phyloP scores from a whole-genome alignment of 2,113 vertebrate species.

The Amblyopsis rosae region DNA sequence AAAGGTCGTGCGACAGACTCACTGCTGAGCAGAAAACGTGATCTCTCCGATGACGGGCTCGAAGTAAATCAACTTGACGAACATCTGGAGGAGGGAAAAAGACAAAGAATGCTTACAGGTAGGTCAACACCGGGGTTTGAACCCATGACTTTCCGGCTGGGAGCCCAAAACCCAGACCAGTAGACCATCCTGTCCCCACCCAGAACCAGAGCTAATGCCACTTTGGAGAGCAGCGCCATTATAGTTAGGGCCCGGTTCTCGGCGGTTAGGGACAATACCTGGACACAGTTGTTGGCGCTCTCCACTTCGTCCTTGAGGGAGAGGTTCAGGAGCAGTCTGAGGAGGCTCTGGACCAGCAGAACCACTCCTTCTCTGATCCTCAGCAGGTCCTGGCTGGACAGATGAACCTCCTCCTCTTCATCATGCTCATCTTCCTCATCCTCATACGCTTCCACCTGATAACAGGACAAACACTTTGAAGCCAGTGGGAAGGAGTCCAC shows the following conservation, averaged over 20 bases:
- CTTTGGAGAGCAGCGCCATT: neutral
- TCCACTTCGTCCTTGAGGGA: conserved; percentile 84
- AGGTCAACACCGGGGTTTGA: too few relatives aligned
- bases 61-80: conserved; percentile 82
- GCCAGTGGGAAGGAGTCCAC: neutral
- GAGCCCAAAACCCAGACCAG: too few relatives aligned
- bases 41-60: conserved; percentile 78
- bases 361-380: conserved; percentile 80
- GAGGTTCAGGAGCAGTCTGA: conserved; percentile 83
- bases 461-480: neutral
- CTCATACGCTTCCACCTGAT: conserved; percentile 76
- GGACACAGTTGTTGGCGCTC: conserved; percentile 78
- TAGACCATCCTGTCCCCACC: too few relatives aligned
- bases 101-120: neutral
- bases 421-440: conserved; percentile 69
- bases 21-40: conserved; percentile 50
- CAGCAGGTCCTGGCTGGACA: conserved; percentile 80
- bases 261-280: conserved; percentile 68
- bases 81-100: conserved; percentile 75
- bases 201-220: neutral
- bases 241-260: neutral
- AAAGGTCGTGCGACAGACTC: conserved; percentile 21
- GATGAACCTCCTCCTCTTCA: conserved; percentile 75
- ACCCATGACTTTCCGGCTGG: too few relatives aligned
- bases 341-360: conserved; percentile 81